Evolutionary conservation across 2,797 vertebrate genomes (phyloP).

Genomic region (Artibeus lituratus): DNA sequence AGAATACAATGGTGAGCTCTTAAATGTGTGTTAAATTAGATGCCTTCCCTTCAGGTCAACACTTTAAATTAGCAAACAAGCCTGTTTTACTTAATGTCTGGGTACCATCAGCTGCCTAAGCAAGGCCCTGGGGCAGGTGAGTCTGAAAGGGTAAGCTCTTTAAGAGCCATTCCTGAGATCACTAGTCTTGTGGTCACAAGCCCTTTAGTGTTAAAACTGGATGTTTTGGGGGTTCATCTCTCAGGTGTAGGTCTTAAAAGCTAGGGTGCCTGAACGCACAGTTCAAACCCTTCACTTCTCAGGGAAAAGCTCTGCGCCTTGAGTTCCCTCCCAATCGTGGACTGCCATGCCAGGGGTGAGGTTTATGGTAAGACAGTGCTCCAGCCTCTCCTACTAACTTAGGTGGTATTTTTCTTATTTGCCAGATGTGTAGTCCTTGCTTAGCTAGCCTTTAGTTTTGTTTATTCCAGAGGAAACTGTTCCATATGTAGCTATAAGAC

Average conservation of each 20-base stretch:
- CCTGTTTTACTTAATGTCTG: background rate
- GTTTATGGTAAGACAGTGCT: background rate
- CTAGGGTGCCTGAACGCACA: background rate
- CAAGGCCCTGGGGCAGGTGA: background rate
- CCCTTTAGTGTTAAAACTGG: background rate
- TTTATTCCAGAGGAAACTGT: background rate
- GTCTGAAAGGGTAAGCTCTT: background rate
- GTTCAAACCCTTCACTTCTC: background rate
- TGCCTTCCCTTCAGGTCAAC: background rate
- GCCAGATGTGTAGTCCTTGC: background rate
- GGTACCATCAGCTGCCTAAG: background rate
- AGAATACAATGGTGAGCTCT: background rate
- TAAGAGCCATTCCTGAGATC: background rate
- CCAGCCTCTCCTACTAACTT: background rate
- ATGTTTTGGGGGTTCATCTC: background rate
- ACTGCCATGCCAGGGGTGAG: too few species aligned
- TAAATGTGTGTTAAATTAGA: background rate
- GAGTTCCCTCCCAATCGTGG: background rate
- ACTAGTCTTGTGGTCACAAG: background rate
- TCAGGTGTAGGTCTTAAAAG: background rate
- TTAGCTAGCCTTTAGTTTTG: background rate
- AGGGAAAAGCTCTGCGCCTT: background rate
- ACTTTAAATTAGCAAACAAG: background rate
- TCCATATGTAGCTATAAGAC: background rate
- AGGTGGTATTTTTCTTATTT: background rate